These are phyloP conservation scores for Mola mola DNA, from an alignment of 2,113 vertebrate species.

Conservation along the genomic window DNA sequence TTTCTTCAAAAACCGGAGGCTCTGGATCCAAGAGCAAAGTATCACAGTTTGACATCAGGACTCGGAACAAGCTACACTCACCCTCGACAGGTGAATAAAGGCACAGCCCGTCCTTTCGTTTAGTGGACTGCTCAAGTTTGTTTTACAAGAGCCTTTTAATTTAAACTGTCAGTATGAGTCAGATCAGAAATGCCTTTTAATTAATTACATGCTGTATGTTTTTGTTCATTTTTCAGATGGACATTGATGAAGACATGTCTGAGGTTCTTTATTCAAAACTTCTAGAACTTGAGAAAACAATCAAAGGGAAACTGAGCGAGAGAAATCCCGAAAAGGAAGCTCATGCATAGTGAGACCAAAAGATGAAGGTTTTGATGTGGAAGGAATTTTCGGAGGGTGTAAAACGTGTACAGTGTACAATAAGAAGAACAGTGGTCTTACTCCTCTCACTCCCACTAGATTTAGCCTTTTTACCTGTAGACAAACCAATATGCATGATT, in stretches of 20 bases:
- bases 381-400: too few relatives aligned
- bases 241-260: slow-evolving; percentile 84
- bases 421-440: too few relatives aligned
- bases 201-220: neutral
- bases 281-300: slow-evolving; percentile 83
- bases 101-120: neutral
- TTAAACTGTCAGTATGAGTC: neutral
- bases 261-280: slow-evolving; percentile 85
- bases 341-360: neutral
- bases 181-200: neutral
- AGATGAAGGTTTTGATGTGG: too few relatives aligned
- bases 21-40: slow-evolving; percentile 86
- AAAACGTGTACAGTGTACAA: too few relatives aligned
- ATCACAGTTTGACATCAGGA: slow-evolving; percentile 87
- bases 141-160: too few relatives aligned
- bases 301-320: slow-evolving; percentile 56
- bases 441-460: too few relatives aligned
- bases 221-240: slow-evolving; percentile 81
- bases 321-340: slow-evolving; percentile 23
- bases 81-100: slow-evolving; percentile 76
- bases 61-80: slow-evolving; percentile 84
- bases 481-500: too few relatives aligned
- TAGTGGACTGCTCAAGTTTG: too few relatives aligned
- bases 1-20: slow-evolving; percentile 86
- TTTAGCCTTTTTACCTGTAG: too few relatives aligned